Evolutionary conservation across 2,113 vertebrate species (phyloP).

Genomic region (Chaetorhynchus papuensis): DNA sequence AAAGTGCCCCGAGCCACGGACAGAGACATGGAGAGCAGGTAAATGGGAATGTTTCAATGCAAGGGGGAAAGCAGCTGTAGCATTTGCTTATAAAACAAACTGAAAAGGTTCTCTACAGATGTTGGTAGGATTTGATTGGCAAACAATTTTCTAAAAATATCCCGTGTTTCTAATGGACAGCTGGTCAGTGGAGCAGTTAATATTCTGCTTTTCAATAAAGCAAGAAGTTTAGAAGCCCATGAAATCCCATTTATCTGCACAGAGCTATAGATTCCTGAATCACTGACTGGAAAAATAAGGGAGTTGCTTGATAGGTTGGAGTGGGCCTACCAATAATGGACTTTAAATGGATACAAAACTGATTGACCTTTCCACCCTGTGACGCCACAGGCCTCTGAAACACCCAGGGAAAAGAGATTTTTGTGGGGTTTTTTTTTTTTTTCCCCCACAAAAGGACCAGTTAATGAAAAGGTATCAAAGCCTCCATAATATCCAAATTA

Average conservation of each 20-base stretch:
- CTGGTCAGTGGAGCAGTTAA: conserved; percentile 61
- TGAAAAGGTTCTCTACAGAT: conserved; percentile 33
- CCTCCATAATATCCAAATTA: conserved; percentile 26
- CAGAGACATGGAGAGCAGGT: conserved; percentile 9
- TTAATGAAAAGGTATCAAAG: conserved; percentile 46
- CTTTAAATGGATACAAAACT: conserved; percentile 28
- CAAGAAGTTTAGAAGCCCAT: conserved; percentile 53
- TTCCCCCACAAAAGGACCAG: not conserved
- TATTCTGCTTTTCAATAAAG: conserved; percentile 69
- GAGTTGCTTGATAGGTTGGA: conserved; percentile 34
- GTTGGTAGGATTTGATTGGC: conserved; percentile 38
- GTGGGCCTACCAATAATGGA: not conserved
- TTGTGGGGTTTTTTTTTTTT: not conserved
- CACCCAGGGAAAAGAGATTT: not conserved
- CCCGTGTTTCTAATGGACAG: conserved; percentile 39
- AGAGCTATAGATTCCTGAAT: conserved; percentile 46
- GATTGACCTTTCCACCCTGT: conserved; percentile 40
- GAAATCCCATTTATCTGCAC: conserved; percentile 58
- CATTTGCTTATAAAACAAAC: conserved; percentile 22
- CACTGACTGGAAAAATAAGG: conserved; percentile 53
- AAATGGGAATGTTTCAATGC: conserved; percentile 25
- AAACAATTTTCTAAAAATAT: conserved; percentile 61
- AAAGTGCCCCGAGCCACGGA: not conserved
- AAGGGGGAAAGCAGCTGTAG: conserved; percentile 23
- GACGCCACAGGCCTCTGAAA: not conserved